Evolutionary conservation across 2,797 vertebrate species (phyloP).

Genomic region (Chelon labrosus): DNA sequence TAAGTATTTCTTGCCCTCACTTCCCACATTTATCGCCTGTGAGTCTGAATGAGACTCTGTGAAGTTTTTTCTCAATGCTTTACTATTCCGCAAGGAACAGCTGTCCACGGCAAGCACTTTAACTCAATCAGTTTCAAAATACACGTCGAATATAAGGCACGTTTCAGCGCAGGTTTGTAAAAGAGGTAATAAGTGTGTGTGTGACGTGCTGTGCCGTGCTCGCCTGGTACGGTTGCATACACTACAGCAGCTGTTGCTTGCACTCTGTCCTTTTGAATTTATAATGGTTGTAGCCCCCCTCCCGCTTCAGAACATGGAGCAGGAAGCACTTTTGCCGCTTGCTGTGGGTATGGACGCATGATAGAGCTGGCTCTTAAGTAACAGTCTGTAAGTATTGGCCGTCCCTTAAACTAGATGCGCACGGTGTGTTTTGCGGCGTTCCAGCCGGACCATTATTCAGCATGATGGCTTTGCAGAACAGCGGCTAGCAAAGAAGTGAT

Average conservation of each 20-base stretch:
- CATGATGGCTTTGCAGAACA: constrained; percentile 18
- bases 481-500: background rate
- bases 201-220: background rate
- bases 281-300: constrained; percentile 59
- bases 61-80: constrained; percentile 7
- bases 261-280: constrained; percentile 77
- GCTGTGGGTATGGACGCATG: constrained; percentile 39
- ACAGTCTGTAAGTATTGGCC: constrained; percentile 33
- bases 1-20: constrained; percentile 1
- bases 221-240: constrained; percentile 49
- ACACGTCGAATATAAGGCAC: constrained; percentile 42
- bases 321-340: constrained; percentile 56
- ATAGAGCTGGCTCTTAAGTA: constrained; percentile 49
- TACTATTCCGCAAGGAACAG: constrained; percentile 13
- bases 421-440: constrained; percentile 21
- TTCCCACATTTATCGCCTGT: constrained; percentile 21
- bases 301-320: constrained; percentile 45
- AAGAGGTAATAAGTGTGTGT: constrained; percentile 3
- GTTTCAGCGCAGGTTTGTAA: constrained; percentile 42
- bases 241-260: constrained; percentile 67
- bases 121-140: constrained; percentile 43
- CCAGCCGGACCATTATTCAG: constrained; percentile 27
- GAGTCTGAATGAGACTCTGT: constrained; percentile 20
- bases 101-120: constrained; percentile 26
- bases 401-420: constrained; percentile 30